These are phyloP conservation scores for Penaeus chinensis DNA, from an alignment of 1,140 invertebrate species.

Conservation along the genomic window DNA sequence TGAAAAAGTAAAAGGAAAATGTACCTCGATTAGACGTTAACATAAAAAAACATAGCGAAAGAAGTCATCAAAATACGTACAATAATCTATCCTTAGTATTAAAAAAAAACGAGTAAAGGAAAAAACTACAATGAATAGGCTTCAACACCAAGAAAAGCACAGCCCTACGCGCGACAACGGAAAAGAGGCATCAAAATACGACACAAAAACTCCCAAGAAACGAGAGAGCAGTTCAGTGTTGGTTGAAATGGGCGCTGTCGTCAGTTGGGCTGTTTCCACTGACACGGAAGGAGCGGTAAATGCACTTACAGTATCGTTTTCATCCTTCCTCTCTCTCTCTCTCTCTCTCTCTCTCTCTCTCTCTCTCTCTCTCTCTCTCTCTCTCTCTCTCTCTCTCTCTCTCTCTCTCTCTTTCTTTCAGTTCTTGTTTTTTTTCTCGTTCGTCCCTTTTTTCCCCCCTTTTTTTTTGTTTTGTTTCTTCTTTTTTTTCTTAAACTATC, in stretches of 20 bases:
- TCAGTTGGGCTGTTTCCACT: conserved; percentile 3
- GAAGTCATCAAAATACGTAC: no score
- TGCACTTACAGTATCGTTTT: conserved; percentile 41
- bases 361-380: no score
- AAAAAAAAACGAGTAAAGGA: no score
- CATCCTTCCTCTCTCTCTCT: conserved; percentile 33
- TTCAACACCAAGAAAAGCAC: background rate
- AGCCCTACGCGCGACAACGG: conserved; percentile 4
- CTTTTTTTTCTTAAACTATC: no score
- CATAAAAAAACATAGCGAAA: no score
- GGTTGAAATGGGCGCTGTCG: conserved; percentile 24
- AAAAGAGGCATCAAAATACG: background rate
- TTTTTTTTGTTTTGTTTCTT: no score
- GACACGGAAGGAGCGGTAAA: conserved; percentile 28
- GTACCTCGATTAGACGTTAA: no score
- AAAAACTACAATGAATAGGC: background rate
- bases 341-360: background rate
- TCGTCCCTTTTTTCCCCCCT: no score
- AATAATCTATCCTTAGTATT: no score
- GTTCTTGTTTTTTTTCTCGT: no score
- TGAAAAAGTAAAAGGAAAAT: no score
- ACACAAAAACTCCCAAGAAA: conserved; percentile 26
- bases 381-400: conserved; percentile 20
- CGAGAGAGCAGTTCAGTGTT: conserved; percentile 26
- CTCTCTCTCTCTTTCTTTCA: conserved; percentile 12